Evolutionary conservation across 2,888 invertebrate genomes (phyloP).

Genomic region (Agelastica alni): DNA sequence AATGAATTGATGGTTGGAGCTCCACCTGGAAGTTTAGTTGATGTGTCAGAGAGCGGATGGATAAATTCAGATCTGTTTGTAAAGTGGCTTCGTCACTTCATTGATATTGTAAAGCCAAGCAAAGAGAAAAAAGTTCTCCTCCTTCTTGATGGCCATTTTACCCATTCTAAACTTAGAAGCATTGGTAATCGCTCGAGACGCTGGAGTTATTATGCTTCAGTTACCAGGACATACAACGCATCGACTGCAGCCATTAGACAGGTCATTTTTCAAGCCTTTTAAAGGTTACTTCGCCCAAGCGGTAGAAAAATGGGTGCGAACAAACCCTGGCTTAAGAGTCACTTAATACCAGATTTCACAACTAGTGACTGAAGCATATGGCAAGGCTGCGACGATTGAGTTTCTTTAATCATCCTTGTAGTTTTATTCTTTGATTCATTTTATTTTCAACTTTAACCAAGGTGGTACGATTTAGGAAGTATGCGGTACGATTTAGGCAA

Average conservation of each 20-base stretch:
- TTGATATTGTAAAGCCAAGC: neutral
- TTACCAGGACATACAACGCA: neutral
- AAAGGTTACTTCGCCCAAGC: conserved; percentile 16
- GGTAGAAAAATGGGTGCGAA: conserved; percentile 35
- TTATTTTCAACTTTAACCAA: neutral
- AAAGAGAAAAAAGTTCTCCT: neutral
- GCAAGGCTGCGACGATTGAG: neutral
- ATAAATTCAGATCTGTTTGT: too few relatives aligned
- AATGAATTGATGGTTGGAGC: neutral
- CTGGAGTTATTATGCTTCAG: too few relatives aligned
- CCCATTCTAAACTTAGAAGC: neutral
- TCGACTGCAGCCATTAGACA: conserved; percentile 4
- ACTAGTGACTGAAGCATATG: neutral
- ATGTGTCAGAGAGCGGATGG: neutral
- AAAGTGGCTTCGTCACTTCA: neutral
- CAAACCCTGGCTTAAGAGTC: neutral
- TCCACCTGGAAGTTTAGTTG: too few relatives aligned
- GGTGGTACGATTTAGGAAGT: neutral
- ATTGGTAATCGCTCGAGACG: neutral
- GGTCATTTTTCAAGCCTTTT: conserved; percentile 30
- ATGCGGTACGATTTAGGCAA: neutral
- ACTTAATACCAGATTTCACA: neutral
- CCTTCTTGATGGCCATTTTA: neutral
- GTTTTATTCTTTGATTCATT: neutral
- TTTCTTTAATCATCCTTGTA: neutral